Conservation (phyloP, 2,888 invertebrate species). For the Scelioninae gen. 1 region DNA sequence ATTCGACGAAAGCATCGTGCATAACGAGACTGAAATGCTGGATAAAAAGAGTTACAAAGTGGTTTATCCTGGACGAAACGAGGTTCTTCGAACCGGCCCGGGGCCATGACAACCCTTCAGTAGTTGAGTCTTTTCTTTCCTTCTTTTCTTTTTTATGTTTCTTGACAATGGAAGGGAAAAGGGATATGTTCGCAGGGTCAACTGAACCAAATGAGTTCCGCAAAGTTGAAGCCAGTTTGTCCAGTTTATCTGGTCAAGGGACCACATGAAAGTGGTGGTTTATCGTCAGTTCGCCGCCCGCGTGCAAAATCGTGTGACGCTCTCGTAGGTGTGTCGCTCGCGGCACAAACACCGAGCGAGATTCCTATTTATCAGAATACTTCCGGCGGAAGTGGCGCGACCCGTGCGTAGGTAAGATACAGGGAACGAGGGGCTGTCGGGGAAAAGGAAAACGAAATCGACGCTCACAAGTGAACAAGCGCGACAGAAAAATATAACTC, state of each 20-base stretch:
- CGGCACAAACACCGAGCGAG: slow-evolving; percentile 76
- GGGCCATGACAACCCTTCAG: slow-evolving; percentile 2
- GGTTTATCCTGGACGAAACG: slow-evolving; percentile 13
- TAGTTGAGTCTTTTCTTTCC: slow-evolving; percentile 7
- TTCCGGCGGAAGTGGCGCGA: slow-evolving; percentile 84
- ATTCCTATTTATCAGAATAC: slow-evolving; percentile 84
- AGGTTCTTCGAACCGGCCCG: slow-evolving; percentile 30
- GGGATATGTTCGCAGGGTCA: slow-evolving; percentile 26
- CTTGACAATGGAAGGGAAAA: slow-evolving; percentile 22
- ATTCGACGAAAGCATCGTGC: slow-evolving; percentile 32
- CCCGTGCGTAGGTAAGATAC: slow-evolving; percentile 82
- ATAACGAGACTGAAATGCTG: slow-evolving; percentile 18
- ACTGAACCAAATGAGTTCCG: slow-evolving; percentile 62
- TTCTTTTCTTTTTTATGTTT: no score
- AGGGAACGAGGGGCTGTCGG: slow-evolving; percentile 60
- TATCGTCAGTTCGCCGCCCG: slow-evolving; percentile 45
- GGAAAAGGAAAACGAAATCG: slow-evolving; percentile 64
- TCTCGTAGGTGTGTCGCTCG: slow-evolving; percentile 77
- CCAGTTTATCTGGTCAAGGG: slow-evolving; percentile 34
- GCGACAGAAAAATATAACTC: slow-evolving; percentile 18
- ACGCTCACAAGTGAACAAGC: slow-evolving; percentile 45
- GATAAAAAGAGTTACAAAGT: slow-evolving; percentile 38
- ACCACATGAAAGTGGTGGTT: slow-evolving; percentile 57
- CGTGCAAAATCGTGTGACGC: slow-evolving; percentile 59
- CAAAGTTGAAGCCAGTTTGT: slow-evolving; percentile 53